phyloP scores from a whole-genome alignment of 2,113 vertebrate species.

The Symphodus melops region DNA sequence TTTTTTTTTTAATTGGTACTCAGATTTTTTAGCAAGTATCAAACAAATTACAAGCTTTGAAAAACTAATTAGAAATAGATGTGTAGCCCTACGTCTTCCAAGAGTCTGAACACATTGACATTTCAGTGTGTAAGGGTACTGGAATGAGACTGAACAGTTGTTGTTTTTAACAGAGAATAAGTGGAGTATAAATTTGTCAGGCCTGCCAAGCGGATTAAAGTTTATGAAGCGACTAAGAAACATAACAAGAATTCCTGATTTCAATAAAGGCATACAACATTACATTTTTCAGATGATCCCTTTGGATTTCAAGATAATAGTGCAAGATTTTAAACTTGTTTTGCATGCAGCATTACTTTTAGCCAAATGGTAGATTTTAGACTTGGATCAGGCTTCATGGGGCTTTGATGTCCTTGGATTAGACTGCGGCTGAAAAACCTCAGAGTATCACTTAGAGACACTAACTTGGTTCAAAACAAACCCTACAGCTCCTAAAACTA shows the following conservation, averaged over 20 bases:
- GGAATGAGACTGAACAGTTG: constrained; percentile 35
- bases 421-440: constrained; percentile 52
- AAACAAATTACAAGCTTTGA: constrained; percentile 6
- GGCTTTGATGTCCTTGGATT: constrained; percentile 60
- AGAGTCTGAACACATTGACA: constrained; percentile 12
- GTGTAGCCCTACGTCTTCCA: constrained; percentile 8
- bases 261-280: constrained; percentile 42
- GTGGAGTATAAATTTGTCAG: constrained; percentile 60
- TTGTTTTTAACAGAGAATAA: constrained; percentile 46
- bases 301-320: constrained; percentile 48
- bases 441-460: constrained; percentile 52
- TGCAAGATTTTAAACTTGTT: constrained; percentile 48
- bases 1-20: constrained; percentile 1
- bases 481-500: constrained; percentile 41
- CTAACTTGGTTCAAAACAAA: constrained; percentile 56
- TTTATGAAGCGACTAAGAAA: constrained; percentile 66
- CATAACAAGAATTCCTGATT: constrained; percentile 62
- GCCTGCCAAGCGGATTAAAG: constrained; percentile 38
- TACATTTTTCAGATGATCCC: constrained; percentile 47
- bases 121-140: constrained; percentile 16
- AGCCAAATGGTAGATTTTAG: constrained; percentile 71
- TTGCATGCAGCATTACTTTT: constrained; percentile 42
- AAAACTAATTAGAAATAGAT: constrained; percentile 33
- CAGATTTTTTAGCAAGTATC: constrained; percentile 3
- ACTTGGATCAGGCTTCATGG: constrained; percentile 56